Evolutionary conservation across 2,113 vertebrate species (phyloP).

Genomic region (Neodontobutis hainanensis): DNA sequence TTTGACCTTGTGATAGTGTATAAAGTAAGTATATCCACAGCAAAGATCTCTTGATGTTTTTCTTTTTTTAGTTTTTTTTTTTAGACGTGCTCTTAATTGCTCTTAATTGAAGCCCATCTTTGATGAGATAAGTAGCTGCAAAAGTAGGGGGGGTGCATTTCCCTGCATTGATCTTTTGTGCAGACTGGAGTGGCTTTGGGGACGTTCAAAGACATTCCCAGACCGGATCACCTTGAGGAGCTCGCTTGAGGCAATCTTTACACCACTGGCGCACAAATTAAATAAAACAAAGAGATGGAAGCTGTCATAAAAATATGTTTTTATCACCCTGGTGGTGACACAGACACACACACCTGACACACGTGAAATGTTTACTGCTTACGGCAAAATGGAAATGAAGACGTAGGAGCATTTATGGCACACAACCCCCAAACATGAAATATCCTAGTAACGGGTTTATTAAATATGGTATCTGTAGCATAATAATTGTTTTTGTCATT

Average conservation of each 20-base stretch:
- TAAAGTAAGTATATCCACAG: slow-evolving; percentile 59
- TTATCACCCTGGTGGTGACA: slow-evolving; percentile 30
- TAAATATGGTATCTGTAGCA: too few relatives aligned
- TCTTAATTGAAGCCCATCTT: slow-evolving; percentile 52
- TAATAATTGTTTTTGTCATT: too few relatives aligned
- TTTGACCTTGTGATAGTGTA: slow-evolving; percentile 69
- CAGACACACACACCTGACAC: slow-evolving; percentile 9
- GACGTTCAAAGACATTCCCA: slow-evolving; percentile 60
- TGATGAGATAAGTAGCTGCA: slow-evolving; percentile 45
- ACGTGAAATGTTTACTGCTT: neutral
- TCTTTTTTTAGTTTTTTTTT: slow-evolving; percentile 58
- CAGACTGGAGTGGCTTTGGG: slow-evolving; percentile 40
- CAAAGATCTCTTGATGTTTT: slow-evolving; percentile 45
- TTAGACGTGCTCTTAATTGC: slow-evolving; percentile 65
- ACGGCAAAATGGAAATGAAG: neutral
- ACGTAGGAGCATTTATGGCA: neutral
- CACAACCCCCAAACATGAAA: too few relatives aligned
- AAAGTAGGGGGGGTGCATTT: slow-evolving; percentile 2
- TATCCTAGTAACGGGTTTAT: too few relatives aligned
- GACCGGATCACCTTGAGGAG: slow-evolving; percentile 70
- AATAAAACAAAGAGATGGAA: slow-evolving; percentile 18
- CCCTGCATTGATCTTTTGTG: slow-evolving; percentile 56
- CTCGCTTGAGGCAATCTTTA: slow-evolving; percentile 60
- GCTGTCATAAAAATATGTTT: slow-evolving; percentile 49
- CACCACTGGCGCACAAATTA: slow-evolving; percentile 44